phyloP scores from a whole-genome alignment of 2,113 vertebrate genomes.

The Pelusios castaneus region DNA sequence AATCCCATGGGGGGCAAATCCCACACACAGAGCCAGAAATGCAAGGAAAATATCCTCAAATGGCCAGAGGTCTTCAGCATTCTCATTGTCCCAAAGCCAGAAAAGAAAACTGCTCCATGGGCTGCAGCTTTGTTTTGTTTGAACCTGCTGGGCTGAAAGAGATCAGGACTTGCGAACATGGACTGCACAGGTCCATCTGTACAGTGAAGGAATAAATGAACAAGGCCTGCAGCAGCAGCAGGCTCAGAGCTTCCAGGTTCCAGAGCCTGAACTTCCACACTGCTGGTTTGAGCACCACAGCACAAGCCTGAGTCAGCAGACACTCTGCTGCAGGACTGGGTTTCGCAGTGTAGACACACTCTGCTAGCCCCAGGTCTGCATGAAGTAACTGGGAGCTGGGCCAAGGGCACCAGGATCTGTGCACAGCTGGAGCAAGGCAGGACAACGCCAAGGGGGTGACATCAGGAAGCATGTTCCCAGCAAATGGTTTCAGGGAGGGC shows the following conservation, averaged over 20 bases:
- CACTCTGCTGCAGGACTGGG: not conserved
- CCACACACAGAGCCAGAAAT: not conserved
- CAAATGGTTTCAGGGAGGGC: not conserved
- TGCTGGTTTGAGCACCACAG: no score
- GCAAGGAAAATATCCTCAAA: not conserved
- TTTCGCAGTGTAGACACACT: no score
- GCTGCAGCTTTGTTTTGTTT: not conserved
- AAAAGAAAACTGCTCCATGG: not conserved
- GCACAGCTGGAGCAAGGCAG: not conserved
- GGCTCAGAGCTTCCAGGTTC: no score
- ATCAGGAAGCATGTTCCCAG: not conserved
- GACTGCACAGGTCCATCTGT: not conserved
- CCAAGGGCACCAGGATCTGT: not conserved
- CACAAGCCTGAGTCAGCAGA: no score
- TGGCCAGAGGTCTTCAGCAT: no score
- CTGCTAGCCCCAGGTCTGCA: no score
- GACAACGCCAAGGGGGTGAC: not conserved
- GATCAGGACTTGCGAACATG: not conserved
- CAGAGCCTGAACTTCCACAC: not conserved
- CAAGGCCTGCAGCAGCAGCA: no score
- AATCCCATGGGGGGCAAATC: not conserved
- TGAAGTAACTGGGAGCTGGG: not conserved
- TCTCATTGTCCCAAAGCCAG: no score
- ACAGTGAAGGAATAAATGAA: no score
- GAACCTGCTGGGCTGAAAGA: not conserved